Evolutionary conservation across 2,113 vertebrate genomes (phyloP).

Genomic region (Mormyrus lacerda): DNA sequence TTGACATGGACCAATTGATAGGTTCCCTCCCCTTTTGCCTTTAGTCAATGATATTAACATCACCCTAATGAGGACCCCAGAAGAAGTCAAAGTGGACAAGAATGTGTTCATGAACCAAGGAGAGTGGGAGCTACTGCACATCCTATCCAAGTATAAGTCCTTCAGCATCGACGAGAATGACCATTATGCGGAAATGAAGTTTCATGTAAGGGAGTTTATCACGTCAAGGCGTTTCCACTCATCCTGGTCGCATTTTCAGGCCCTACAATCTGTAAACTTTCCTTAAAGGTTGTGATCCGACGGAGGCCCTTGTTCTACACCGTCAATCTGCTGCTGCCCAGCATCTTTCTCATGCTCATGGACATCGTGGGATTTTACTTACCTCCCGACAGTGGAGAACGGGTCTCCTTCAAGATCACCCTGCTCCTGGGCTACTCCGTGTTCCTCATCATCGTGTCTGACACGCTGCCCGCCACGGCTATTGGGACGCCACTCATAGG

Average conservation of each 20-base stretch:
- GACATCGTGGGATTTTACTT: slow-evolving; percentile 94
- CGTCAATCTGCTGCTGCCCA: slow-evolving; percentile 85
- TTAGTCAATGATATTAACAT: slow-evolving; percentile 92
- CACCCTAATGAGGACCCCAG: slow-evolving; percentile 78
- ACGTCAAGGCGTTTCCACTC: neutral
- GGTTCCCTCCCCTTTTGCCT: slow-evolving; percentile 26
- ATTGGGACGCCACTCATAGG: slow-evolving; percentile 90
- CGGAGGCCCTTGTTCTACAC: slow-evolving; percentile 89
- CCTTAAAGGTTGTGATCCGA: slow-evolving; percentile 81
- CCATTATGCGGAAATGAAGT: slow-evolving; percentile 89
- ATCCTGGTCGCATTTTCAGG: neutral
- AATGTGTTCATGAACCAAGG: slow-evolving; percentile 94
- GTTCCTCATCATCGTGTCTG: slow-evolving; percentile 95
- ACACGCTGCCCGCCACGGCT: slow-evolving; percentile 85
- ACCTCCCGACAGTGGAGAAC: slow-evolving; percentile 91
- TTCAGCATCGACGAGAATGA: slow-evolving; percentile 76
- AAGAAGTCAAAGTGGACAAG: slow-evolving; percentile 78
- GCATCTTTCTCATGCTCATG: slow-evolving; percentile 94
- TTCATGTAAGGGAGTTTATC: slow-evolving; percentile 66
- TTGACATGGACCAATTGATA: slow-evolving; percentile 29
- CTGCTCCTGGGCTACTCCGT: slow-evolving; percentile 93
- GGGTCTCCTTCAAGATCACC: slow-evolving; percentile 97
- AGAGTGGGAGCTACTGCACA: slow-evolving; percentile 90
- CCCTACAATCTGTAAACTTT: neutral
- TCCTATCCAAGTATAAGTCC: slow-evolving; percentile 73